These are phyloP conservation scores for Morpho achilles DNA, from an alignment of 2,888 invertebrate genomes.

Conservation along the genomic window DNA sequence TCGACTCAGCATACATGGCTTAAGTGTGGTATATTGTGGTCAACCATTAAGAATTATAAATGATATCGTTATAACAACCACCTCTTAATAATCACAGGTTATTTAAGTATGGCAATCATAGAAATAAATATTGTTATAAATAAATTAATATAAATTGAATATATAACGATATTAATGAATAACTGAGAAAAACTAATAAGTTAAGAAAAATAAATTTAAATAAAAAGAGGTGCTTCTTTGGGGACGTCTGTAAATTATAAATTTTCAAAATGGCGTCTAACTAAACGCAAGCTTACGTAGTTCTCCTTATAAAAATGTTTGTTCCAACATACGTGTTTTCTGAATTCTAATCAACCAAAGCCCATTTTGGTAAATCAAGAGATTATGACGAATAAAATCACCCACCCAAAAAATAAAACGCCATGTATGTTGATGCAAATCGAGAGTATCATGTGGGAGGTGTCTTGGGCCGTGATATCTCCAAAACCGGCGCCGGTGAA, in stretches of 20 bases:
- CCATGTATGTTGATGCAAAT: constrained; percentile 66
- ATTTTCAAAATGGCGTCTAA: background rate
- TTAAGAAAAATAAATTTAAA: no score
- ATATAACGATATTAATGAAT: background rate
- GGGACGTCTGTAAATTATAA: no score
- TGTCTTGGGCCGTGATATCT: constrained; percentile 66
- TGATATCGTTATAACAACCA: no score
- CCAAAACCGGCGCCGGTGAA: constrained; percentile 73
- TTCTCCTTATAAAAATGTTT: background rate
- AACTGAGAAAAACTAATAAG: no score
- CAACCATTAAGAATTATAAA: no score
- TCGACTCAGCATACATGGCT: no score
- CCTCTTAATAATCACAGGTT: no score
- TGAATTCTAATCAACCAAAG: constrained; percentile 4
- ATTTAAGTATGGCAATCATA: no score
- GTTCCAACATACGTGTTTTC: constrained; percentile 1
- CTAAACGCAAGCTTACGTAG: background rate
- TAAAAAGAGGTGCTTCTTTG: no score
- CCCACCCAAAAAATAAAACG: constrained; percentile 70
- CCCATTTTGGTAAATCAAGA: constrained; percentile 20
- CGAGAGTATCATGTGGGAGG: constrained; percentile 59
- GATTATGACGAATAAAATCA: constrained; percentile 28
- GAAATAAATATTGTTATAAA: no score
- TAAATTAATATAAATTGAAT: background rate
- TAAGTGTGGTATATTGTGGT: no score